Evolutionary conservation across 2,888 invertebrate genomes (phyloP).

Genomic region (Hipparchia semele): DNA sequence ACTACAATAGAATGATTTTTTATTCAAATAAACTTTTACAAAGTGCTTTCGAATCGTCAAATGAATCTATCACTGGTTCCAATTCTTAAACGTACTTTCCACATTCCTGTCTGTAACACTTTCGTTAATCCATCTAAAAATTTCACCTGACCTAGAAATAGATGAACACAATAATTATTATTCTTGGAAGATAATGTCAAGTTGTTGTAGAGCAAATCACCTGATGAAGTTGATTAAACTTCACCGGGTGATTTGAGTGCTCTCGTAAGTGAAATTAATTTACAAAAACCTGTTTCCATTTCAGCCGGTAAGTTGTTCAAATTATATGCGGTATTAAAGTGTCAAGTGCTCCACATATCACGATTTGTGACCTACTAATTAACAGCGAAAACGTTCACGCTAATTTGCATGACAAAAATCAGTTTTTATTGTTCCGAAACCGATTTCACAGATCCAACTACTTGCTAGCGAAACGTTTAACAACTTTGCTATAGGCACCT

Average conservation of each 20-base stretch:
- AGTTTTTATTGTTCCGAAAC: conserved; percentile 8
- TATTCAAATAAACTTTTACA: no score
- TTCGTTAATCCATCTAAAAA: background rate
- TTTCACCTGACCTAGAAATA: background rate
- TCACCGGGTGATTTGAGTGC: background rate
- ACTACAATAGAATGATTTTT: no score
- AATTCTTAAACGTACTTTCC: background rate
- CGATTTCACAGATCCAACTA: background rate
- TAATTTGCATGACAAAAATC: conserved; percentile 17
- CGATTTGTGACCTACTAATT: conserved; percentile 18
- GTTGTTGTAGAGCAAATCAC: no score
- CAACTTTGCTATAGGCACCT: background rate
- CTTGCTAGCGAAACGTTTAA: background rate
- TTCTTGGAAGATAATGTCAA: background rate
- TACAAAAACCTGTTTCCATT: conserved; percentile 7
- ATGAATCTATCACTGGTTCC: no score
- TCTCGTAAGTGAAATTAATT: conserved; percentile 8
- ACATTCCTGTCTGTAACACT: background rate
- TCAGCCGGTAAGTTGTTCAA: conserved; percentile 5
- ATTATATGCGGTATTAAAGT: conserved; percentile 12
- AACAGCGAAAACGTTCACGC: conserved; percentile 15
- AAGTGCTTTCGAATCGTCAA: no score
- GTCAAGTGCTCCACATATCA: background rate
- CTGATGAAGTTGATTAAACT: background rate
- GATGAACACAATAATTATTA: background rate